Base-by-base conservation (phyloP, 2,888 invertebrate species). In the Crepidodera aurea region DNA sequence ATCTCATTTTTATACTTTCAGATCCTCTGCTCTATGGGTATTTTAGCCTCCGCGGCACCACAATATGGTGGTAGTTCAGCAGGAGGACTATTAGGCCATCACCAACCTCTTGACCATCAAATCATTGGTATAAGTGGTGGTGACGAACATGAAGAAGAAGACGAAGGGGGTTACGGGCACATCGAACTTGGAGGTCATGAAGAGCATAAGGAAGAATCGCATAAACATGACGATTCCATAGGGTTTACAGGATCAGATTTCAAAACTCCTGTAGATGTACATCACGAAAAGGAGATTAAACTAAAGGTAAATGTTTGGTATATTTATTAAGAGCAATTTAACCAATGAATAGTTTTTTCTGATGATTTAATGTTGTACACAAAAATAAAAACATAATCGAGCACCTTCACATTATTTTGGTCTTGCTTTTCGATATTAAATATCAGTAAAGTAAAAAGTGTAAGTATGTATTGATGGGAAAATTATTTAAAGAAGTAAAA, bases 211-310 rank as follows among this genome's bases (percentile, higher is more conserved):
- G n/a, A 42, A 44, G 39, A 42, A n/a, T 29, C 27, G n/a, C 25
- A 51, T 10, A 27, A 62, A 15, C 19, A 67, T 10, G 51, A 51
- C 1, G 51, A 55, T 7, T 69, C 69, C 2, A 62, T 71, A 18
- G 74, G 74, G 12, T 74, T 71, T 25, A 68, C 67, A 13, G 73
- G 75, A 39, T 74, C 75, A 1, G 46, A 74, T 64, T 75, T 75
- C 55, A 62, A 68, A 42, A 78, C 74, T 40, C 77, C 75, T 37
- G 76, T 76, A 3, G 76, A 77, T 63, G 64, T 74, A 1, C 74
- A 77, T 48, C 74, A 77, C 42, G 78, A 77, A 61, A 68, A 76
- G 50, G 74, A 61, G 34, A 62, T 78, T 37, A 75, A 77, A 65
- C 54, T 78, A 40, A 77, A 78, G 70, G 78, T 77, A 55, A 60